These are phyloP conservation scores for Ictalurus punctatus DNA, from an alignment of 2,113 vertebrate genomes.

Conservation along the genomic window DNA sequence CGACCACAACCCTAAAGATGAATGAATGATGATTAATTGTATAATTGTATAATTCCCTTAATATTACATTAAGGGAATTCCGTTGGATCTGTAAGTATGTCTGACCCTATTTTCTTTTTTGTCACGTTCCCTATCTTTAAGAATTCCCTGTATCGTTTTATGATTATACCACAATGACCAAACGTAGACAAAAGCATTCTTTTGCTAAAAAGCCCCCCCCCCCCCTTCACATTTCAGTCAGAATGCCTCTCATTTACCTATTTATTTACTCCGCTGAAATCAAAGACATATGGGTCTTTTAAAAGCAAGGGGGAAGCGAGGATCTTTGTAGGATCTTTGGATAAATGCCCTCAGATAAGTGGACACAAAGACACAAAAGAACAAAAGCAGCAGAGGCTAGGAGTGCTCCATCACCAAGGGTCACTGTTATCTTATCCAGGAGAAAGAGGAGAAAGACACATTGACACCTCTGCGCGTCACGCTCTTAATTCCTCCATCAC, in stretches of 20 bases:
- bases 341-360: slow-evolving; percentile 60
- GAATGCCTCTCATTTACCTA: slow-evolving; percentile 52
- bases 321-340: slow-evolving; percentile 55
- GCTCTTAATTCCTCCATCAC: slow-evolving; percentile 55
- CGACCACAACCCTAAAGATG: neutral
- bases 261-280: slow-evolving; percentile 58
- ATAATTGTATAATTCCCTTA: too few relatives aligned
- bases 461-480: slow-evolving; percentile 56
- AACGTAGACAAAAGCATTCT: slow-evolving; percentile 52
- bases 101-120: neutral
- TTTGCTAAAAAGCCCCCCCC: slow-evolving; percentile 38
- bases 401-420: slow-evolving; percentile 58
- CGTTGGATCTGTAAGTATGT: neutral
- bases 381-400: slow-evolving; percentile 49
- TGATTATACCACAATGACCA: slow-evolving; percentile 31
- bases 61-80: neutral
- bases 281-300: slow-evolving; percentile 54
- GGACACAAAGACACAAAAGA: slow-evolving; percentile 61
- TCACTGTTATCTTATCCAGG: slow-evolving; percentile 53
- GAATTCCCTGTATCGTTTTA: neutral
- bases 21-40: neutral
- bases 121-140: slow-evolving; percentile 1
- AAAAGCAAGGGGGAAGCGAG: slow-evolving; percentile 51
- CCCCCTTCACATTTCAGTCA: slow-evolving; percentile 27
- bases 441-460: slow-evolving; percentile 56